These are phyloP conservation scores for Dendrolimus punctatus DNA, from an alignment of 1,140 invertebrate genomes.

Conservation along the genomic window DNA sequence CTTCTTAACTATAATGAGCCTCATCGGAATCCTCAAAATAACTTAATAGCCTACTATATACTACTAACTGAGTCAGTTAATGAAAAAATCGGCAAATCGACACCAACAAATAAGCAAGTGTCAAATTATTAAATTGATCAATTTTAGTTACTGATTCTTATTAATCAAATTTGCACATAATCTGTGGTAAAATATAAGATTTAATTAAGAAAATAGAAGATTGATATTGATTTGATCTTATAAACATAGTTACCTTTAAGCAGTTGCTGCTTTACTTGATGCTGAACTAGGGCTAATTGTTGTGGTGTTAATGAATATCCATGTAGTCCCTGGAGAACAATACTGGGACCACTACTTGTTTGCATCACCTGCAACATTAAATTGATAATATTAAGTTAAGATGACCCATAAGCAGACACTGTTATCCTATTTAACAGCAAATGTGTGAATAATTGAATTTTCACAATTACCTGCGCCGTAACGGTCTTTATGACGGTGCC, in stretches of 20 bases:
- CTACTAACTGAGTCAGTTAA: too few relatives aligned
- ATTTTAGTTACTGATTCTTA: too few relatives aligned
- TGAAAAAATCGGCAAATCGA: too few relatives aligned
- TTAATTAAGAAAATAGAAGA: too few relatives aligned
- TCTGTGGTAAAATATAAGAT: too few relatives aligned
- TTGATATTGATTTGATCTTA: background rate
- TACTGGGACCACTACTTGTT: constrained; percentile 85
- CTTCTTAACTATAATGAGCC: too few relatives aligned
- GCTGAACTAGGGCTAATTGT: constrained; percentile 85
- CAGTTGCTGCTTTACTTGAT: constrained; percentile 90
- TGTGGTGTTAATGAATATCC: constrained; percentile 86
- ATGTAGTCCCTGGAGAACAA: constrained; percentile 87
- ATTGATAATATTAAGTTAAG: constrained; percentile 1
- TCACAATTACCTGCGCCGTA: constrained; percentile 75
- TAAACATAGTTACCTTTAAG: constrained; percentile 78
- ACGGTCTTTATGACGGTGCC: constrained; percentile 91
- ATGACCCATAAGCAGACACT: background rate
- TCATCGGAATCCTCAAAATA: too few relatives aligned
- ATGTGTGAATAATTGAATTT: background rate
- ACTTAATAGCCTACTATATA: too few relatives aligned
- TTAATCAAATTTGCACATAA: too few relatives aligned
- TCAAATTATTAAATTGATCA: too few relatives aligned
- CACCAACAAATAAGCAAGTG: too few relatives aligned
- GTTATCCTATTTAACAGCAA: background rate
- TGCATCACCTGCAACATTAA: constrained; percentile 78